A percentile compares a stretch with the other conserved stretches of the same genome.
Evolutionary conservation across 2,797 vertebrate species (phyloP).

Genomic region (Rhyacichthys aspro): DNA sequence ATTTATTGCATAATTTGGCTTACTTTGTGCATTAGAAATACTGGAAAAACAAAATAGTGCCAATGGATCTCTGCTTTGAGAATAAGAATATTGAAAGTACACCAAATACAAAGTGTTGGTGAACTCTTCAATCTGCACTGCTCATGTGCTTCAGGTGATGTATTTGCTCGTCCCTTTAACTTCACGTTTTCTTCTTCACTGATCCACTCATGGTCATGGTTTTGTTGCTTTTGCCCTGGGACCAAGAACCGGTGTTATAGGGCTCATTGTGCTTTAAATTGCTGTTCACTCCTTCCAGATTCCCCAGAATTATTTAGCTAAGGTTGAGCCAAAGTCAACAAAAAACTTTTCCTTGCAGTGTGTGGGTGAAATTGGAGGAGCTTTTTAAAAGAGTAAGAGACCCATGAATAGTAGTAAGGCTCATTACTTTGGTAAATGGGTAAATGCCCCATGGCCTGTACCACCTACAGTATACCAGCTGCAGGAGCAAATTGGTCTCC

Average conservation of each 20-base stretch:
- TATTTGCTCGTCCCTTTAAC: constrained; percentile 20
- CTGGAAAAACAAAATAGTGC: no score
- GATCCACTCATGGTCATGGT: background rate
- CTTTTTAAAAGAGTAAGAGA: constrained; percentile 53
- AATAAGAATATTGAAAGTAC: no score
- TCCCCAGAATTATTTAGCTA: constrained; percentile 28
- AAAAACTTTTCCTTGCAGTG: constrained; percentile 40
- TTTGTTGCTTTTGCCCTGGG: constrained; percentile 10
- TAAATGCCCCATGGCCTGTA: constrained; percentile 76
- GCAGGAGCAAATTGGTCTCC: constrained; percentile 75
- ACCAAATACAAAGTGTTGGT: no score
- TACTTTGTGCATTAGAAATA: no score
- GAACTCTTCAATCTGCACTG: background rate
- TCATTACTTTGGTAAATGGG: constrained; percentile 78
- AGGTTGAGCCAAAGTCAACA: constrained; percentile 42
- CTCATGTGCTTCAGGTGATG: constrained; percentile 10
- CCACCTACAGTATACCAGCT: constrained; percentile 72
- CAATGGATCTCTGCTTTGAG: no score
- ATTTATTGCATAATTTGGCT: no score
- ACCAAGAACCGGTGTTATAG: constrained; percentile 18
- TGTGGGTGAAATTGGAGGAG: constrained; percentile 43
- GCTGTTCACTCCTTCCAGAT: constrained; percentile 19
- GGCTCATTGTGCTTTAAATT: constrained; percentile 20
- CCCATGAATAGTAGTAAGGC: constrained; percentile 72
- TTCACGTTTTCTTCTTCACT: constrained; percentile 18